Evolutionary conservation across 2,113 vertebrate genomes (phyloP), one percentile per base, ranked within the genome.

Genomic region (Engraulis encrasicolus): DNA sequence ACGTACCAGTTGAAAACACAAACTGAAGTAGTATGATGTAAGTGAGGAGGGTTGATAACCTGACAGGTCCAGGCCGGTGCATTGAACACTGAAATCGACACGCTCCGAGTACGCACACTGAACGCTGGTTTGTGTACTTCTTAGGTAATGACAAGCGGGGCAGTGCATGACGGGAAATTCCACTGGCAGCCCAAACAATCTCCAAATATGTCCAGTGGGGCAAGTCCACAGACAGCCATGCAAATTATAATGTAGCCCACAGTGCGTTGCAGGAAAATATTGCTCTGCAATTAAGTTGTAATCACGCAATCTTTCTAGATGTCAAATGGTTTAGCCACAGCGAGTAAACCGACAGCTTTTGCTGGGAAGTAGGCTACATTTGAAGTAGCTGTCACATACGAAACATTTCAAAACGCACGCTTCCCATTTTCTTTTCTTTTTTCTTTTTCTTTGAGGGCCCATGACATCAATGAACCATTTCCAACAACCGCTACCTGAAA

Each of bases 151-250:
- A 81, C 84, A 84, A 74, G 66, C 34, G 31, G 66, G 14, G 31
- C 27, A 77, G 92, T 93, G 95, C 95, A 96, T 95, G 94, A 91
- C 94, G 96, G 96, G 96, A 96, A 95, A 96, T 96, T 96, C 95
- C 95, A 94, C 91, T 89, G 89, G 90, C 89, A 86, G 89, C 88
- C 86, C 93, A 58, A 49, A 90, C 90, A 86, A 92, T 91, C 85
- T 94, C 95, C 96, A 95, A 96, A 94, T 97, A 97, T 95, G 96
- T 96, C 88, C 96, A 96, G 83, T 82, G 89, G 87, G 80, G 87
- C 85, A 50, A 27, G 79, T 81, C 78, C 79, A 74, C 17, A 31
- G 27, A 34, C 66, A 31, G 23, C 66, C 66, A 17, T 14, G 27
- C 12, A 31, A 36, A 74, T 34, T 17, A 27, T 36, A 23, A 14